phyloP scores from a whole-genome alignment of 2,797 vertebrate genomes.

The Tachyglossus aculeatus region DNA sequence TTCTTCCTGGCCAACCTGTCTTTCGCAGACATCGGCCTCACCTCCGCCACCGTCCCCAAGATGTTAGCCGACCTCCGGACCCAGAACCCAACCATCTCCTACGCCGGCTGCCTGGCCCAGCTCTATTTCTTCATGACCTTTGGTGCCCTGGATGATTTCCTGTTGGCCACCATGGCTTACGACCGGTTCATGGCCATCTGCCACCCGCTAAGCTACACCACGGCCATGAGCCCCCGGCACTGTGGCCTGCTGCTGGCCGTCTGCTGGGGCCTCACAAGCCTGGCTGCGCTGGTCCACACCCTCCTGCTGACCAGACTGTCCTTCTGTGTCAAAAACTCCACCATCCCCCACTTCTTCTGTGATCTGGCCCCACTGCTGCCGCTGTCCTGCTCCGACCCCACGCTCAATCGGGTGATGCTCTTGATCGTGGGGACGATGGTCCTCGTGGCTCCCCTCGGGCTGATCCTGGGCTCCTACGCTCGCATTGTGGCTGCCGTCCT shows the following conservation, averaged over 20 bases:
- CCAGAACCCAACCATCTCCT: conserved; percentile 17
- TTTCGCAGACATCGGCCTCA: too few relatives aligned
- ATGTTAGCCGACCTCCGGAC: conserved; percentile 20
- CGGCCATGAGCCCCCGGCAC: not conserved
- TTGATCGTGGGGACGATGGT: conserved; percentile 15
- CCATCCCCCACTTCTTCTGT: conserved; percentile 29
- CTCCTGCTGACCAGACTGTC: conserved; percentile 10
- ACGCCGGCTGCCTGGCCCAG: not conserved
- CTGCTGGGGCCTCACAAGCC: conserved; percentile 5
- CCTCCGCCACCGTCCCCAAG: conserved; percentile 48
- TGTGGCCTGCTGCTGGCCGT: not conserved
- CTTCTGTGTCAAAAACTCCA: conserved; percentile 16
- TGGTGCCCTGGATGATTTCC: conserved; percentile 18
- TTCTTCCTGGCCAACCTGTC: too few relatives aligned
- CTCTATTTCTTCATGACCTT: conserved; percentile 30
- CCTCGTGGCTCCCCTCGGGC: conserved; percentile 13
- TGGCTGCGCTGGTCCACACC: conserved; percentile 11
- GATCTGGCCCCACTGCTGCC: conserved; percentile 29
- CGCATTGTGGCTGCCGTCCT: conserved; percentile 17
- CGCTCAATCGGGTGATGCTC: not conserved
- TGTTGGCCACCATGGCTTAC: conserved; percentile 22
- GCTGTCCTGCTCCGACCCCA: conserved; percentile 21
- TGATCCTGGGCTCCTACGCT: conserved; percentile 9
- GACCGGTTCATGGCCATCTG: too few relatives aligned
- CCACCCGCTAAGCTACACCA: conserved; percentile 6